phyloP scores from a whole-genome alignment of 1,140 invertebrate species.

The Ladona fulva region DNA sequence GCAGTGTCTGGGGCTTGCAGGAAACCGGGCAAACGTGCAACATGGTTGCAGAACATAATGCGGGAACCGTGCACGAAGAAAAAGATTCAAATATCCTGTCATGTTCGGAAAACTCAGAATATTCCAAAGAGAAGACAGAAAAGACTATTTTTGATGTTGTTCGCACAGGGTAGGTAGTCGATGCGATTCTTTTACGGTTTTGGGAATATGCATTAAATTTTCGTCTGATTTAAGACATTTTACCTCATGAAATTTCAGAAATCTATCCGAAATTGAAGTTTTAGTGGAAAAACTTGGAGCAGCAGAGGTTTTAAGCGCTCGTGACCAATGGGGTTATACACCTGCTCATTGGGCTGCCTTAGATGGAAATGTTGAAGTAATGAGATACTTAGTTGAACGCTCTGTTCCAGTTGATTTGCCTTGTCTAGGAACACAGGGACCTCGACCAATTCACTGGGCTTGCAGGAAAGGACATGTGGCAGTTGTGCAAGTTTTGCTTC shows the following conservation, averaged over 20 bases:
- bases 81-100: slow-evolving; percentile 34
- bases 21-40: slow-evolving; percentile 36
- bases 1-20: slow-evolving; percentile 70
- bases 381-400: slow-evolving; percentile 73
- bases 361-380: slow-evolving; percentile 74
- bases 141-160: slow-evolving; percentile 56
- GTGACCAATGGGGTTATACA: slow-evolving; percentile 86
- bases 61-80: slow-evolving; percentile 42
- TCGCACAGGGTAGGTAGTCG: slow-evolving; percentile 44
- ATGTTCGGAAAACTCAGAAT: slow-evolving; percentile 36
- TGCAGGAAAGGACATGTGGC: slow-evolving; percentile 77
- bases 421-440: slow-evolving; percentile 77
- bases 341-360: slow-evolving; percentile 85
- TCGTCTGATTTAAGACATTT: too few relatives aligned
- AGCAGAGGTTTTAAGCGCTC: slow-evolving; percentile 55
- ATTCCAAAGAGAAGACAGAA: slow-evolving; percentile 35
- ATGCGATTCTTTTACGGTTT: too few relatives aligned
- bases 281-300: slow-evolving; percentile 62
- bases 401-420: slow-evolving; percentile 74
- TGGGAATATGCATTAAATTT: too few relatives aligned
- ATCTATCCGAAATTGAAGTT: slow-evolving; percentile 58
- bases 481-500: slow-evolving; percentile 70
- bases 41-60: slow-evolving; percentile 39
- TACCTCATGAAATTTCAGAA: neutral
- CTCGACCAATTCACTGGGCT: slow-evolving; percentile 86